Evolutionary conservation across 2,113 vertebrate species (phyloP).

Genomic region (Oplegnathus fasciatus): DNA sequence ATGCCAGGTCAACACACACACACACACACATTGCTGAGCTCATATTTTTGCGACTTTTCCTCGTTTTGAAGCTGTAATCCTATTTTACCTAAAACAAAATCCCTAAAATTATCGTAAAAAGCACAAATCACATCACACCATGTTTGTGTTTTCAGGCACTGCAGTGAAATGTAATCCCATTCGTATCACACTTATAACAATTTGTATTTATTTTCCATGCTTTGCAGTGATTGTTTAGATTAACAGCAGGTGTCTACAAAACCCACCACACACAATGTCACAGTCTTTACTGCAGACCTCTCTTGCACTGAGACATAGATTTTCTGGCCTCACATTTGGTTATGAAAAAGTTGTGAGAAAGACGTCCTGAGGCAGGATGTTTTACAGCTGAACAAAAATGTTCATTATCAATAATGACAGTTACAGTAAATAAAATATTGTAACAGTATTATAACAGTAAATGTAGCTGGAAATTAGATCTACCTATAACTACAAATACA

Average conservation of each 20-base stretch:
- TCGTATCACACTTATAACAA: background rate
- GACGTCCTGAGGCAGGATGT: too few species aligned
- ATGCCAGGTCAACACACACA: conserved; percentile 83
- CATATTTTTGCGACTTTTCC: too few species aligned
- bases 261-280: background rate
- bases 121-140: background rate
- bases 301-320: background rate
- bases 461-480: background rate
- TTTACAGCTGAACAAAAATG: background rate
- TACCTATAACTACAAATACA: background rate
- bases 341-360: background rate
- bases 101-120: background rate
- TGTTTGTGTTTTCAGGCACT: background rate
- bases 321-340: background rate
- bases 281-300: background rate
- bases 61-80: background rate
- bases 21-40: background rate
- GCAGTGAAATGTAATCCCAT: too few species aligned
- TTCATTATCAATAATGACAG: background rate
- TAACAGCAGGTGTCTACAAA: background rate
- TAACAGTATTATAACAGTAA: background rate
- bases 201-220: background rate
- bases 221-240: background rate
- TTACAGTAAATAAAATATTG: background rate
- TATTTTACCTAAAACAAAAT: background rate